Evolutionary conservation across 2,113 vertebrate genomes (phyloP).

Genomic region (Cariama cristata): DNA sequence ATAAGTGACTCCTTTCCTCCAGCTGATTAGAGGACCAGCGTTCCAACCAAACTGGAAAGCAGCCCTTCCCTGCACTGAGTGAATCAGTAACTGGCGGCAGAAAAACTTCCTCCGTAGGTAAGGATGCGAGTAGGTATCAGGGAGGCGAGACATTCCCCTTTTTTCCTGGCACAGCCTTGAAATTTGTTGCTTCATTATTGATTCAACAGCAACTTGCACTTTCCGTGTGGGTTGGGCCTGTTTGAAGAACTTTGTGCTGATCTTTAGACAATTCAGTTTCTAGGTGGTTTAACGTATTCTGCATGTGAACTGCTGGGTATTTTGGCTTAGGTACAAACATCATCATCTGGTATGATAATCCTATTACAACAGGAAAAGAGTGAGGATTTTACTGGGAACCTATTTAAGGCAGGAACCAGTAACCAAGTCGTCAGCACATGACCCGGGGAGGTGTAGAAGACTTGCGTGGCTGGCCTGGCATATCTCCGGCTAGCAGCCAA

Average conservation of each 20-base stretch:
- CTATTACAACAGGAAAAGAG: background rate
- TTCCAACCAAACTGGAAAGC: background rate
- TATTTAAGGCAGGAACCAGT: background rate
- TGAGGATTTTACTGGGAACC: background rate
- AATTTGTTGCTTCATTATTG: background rate
- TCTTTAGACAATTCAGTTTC: background rate
- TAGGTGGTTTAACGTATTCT: background rate
- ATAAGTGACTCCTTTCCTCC: constrained; percentile 43
- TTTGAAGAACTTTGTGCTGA: background rate
- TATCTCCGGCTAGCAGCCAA: background rate
- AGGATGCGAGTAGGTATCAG: background rate
- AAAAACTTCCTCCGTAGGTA: background rate
- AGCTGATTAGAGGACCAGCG: background rate
- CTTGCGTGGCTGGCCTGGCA: background rate
- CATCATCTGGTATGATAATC: background rate
- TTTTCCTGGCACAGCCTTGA: background rate
- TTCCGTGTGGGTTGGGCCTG: background rate
- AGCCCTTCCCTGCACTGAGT: background rate
- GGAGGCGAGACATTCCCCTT: background rate
- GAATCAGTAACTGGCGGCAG: background rate
- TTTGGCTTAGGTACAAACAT: background rate
- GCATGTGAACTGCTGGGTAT: background rate
- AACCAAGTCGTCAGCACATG: background rate
- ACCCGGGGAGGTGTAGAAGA: background rate
- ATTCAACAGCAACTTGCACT: background rate